A percentile compares a stretch with the other conserved stretches of the same genome.
These are phyloP conservation scores for Fragum fragum DNA, from an alignment of 2,888 invertebrate species.

Conservation along the genomic window DNA sequence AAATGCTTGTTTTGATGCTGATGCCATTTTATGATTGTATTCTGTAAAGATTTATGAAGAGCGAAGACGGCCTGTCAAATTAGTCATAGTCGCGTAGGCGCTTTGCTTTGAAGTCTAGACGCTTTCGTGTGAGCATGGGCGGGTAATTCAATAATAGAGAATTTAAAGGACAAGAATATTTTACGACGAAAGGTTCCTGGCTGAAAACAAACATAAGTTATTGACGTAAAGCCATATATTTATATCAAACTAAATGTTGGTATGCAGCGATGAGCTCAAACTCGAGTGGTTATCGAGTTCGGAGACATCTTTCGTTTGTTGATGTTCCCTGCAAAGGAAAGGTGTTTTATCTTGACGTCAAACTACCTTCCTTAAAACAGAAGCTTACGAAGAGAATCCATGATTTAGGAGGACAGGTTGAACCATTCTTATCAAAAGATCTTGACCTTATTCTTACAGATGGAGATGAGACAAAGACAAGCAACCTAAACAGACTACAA, in stretches of 20 bases:
- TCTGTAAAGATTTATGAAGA: too few species aligned
- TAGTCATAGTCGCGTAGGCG: background rate
- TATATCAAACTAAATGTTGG: background rate
- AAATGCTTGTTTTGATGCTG: background rate
- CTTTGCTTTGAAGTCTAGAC: background rate
- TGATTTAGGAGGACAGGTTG: conserved; percentile 68
- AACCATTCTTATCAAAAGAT: conserved; percentile 71
- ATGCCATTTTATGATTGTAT: background rate
- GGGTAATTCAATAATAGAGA: conserved; percentile 18
- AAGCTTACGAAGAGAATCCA: conserved; percentile 58
- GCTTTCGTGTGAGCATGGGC: conserved; percentile 12
- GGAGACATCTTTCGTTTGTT: conserved; percentile 67
- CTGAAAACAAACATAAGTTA: too few species aligned
- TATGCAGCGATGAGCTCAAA: conserved; percentile 43
- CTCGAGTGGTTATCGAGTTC: conserved; percentile 51
- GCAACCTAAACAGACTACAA: background rate
- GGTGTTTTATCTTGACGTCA: conserved; percentile 71
- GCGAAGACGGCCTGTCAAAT: background rate
- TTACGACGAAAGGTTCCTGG: too few species aligned
- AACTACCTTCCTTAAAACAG: conserved; percentile 49
- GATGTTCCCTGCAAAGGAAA: conserved; percentile 56
- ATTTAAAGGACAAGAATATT: background rate
- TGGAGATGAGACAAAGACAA: conserved; percentile 11
- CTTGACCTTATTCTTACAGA: conserved; percentile 49
- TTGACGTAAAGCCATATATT: too few species aligned